These are phyloP conservation scores for Zaprionus lineosus DNA, from an alignment of 2,888 invertebrate genomes.

Conservation along the genomic window DNA sequence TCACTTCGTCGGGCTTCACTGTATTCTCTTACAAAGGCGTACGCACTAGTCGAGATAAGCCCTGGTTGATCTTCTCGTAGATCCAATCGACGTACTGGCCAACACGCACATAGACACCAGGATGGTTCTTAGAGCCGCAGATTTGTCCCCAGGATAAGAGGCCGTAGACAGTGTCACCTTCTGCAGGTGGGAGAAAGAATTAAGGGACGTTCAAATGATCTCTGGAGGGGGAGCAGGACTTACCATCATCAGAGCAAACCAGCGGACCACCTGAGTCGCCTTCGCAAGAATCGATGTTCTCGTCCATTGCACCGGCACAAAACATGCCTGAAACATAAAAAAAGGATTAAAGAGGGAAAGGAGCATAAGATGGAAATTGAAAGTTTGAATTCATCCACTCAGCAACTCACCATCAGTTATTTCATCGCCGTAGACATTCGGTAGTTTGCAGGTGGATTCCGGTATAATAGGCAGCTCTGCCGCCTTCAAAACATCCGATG, in stretches of 20 bases:
- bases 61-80: slow-evolving; percentile 84
- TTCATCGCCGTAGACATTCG: slow-evolving; percentile 86
- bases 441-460: slow-evolving; percentile 86
- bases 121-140: slow-evolving; percentile 88
- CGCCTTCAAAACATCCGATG: slow-evolving; percentile 86
- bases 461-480: slow-evolving; percentile 88
- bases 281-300: slow-evolving; percentile 90
- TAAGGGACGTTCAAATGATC: background rate
- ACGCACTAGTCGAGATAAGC: no score
- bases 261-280: slow-evolving; percentile 94
- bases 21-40: no score
- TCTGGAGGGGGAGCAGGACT: background rate
- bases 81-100: slow-evolving; percentile 88
- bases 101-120: slow-evolving; percentile 89
- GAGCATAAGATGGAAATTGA: background rate
- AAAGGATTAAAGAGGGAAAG: no score
- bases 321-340: slow-evolving; percentile 88
- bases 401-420: slow-evolving; percentile 84
- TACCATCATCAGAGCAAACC: slow-evolving; percentile 87
- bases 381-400: slow-evolving; percentile 6
- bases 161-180: slow-evolving; percentile 87
- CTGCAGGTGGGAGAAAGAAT: slow-evolving; percentile 79
- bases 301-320: slow-evolving; percentile 90
- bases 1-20: no score
- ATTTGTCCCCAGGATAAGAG: slow-evolving; percentile 91